phyloP scores from a whole-genome alignment of 2,797 vertebrate species.

The Hephaestus fuliginosus region DNA sequence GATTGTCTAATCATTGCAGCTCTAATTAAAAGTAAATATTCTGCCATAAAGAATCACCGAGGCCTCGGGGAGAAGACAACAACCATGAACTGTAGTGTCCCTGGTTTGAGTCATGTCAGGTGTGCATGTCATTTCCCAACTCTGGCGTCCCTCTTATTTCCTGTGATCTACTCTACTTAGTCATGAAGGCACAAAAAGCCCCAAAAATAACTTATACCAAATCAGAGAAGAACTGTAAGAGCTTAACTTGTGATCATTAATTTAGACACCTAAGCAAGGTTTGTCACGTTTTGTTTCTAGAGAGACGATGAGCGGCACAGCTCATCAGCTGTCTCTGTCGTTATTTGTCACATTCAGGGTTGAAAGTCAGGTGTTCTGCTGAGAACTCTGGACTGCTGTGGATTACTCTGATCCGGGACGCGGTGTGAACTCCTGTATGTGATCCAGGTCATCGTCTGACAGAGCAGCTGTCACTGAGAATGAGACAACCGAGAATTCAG shows the following conservation, averaged over 20 bases:
- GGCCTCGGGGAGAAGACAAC: not conserved
- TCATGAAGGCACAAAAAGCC: not conserved
- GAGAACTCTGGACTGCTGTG: conserved; percentile 13
- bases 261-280: not conserved
- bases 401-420: conserved; percentile 48
- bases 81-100: not conserved
- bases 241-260: not conserved
- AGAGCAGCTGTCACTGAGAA: conserved; percentile 52
- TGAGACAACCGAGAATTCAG: conserved; percentile 42
- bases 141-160: not conserved
- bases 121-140: not conserved
- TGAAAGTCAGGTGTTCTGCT: not conserved
- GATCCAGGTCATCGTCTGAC: conserved; percentile 49
- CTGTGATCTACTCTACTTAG: not conserved
- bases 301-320: not conserved
- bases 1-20: no score
- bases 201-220: no score
- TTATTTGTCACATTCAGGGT: conserved; percentile 1
- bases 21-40: not conserved
- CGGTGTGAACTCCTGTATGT: conserved; percentile 21
- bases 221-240: not conserved
- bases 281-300: not conserved
- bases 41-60: not conserved
- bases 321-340: not conserved
- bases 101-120: no score